Percentiles rank a stretch among this genome's conserved stretches.
phyloP scores from a whole-genome alignment of 2,797 vertebrate genomes.

The Trematomus bernacchii region DNA sequence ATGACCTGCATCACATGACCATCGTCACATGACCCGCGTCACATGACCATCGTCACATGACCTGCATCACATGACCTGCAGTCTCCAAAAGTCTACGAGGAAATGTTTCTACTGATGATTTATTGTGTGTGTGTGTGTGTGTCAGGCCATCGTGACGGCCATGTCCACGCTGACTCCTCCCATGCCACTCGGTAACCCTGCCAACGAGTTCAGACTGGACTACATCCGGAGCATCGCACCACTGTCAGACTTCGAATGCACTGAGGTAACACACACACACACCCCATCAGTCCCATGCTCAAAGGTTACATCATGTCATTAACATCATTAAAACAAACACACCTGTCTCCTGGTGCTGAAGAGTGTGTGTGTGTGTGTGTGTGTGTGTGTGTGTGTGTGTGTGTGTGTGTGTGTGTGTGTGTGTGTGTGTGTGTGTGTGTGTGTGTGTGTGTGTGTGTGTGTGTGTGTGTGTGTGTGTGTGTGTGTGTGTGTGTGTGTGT shows the following conservation, averaged over 20 bases:
- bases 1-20: too few relatives aligned
- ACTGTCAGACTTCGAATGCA: constrained; percentile 98
- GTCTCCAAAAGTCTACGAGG: too few relatives aligned
- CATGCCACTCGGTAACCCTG: constrained; percentile 95
- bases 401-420: constrained; percentile 20
- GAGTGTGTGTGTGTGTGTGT: constrained; percentile 15
- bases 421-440: too few relatives aligned
- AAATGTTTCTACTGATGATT: too few relatives aligned
- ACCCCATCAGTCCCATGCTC: not conserved
- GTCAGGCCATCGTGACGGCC: constrained; percentile 92
- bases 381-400: constrained; percentile 12
- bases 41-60: not conserved
- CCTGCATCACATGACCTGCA: constrained; percentile 21
- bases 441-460: too few relatives aligned
- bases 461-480: too few relatives aligned
- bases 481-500: too few relatives aligned
- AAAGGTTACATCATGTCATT: too few relatives aligned
- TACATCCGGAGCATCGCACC: constrained; percentile 99
- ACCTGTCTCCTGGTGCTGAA: not conserved
- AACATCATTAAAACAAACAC: not conserved
- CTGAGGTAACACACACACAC: constrained; percentile 89
- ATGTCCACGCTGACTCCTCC: constrained; percentile 99
- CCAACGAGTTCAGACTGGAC: constrained; percentile 98
- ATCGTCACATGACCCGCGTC: too few relatives aligned
- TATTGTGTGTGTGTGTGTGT: too few relatives aligned